Base-by-base conservation (phyloP, 2,113 vertebrate species). In the Blennius ocellaris region DNA sequence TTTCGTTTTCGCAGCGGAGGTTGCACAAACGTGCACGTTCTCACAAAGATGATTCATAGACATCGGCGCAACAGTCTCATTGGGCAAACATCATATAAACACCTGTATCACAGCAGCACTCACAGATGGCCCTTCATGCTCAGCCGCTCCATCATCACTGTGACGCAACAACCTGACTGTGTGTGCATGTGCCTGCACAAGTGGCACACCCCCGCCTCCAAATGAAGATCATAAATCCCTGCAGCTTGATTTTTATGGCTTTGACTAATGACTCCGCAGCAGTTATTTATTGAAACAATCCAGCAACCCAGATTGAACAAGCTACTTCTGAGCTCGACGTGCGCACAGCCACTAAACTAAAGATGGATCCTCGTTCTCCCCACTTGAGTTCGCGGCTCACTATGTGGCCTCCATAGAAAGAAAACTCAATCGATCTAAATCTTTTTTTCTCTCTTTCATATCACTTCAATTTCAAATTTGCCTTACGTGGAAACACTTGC, bases 231-330 rank as follows among this genome's bases (percentile, higher is more conserved):
- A 88, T 91, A 90, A 92, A 92, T 93, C 81, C 73, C 78, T 12
- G 36, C 62, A 59, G 86, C 62, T 67, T 80, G 83, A 89, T 91
- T 65, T 90, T 91, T 92, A 91, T 87, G 81, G 85, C 81, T 80
- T 76, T 90, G 79, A 90, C 80, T 90, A 90, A 92, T 62, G 87
- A 89, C 76, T 86, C 66, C 81, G 81, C 79, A 71, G 71, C 71
- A 64, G 85, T 90, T 90, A 91, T 91, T 92, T 90, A 93, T 91
- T 90, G 85, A 89, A 92, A 90, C 90, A 88, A 92, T 92, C 84
- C 80, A 84, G 69, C 67, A 79, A 81, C 69, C 77, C 80, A 83
- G 82, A 89, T 72, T 86, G 86, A 92, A 90, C 87, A 84, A 89
- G 85, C 70, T 78, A 85, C 85, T 88, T 85, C 76, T 66, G 49